Conservation (phyloP, 2,888 invertebrate genomes). For the Villa cingulata region DNA sequence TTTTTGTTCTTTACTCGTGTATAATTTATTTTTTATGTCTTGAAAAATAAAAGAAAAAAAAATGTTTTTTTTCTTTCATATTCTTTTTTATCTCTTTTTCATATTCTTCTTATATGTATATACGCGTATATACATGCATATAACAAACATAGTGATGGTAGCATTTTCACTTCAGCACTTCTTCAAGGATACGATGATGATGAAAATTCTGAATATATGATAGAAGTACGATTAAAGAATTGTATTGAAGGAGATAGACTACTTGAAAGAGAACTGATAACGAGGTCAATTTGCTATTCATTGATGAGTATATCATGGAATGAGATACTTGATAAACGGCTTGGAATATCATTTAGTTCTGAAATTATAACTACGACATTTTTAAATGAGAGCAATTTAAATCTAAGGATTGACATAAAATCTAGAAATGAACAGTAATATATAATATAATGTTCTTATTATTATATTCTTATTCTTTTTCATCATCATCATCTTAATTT, state of each 20-base stretch:
- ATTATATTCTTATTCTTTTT: no score
- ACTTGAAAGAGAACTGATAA: slow-evolving; percentile 18
- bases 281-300: slow-evolving; percentile 22
- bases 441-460: no score
- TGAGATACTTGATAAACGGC: slow-evolving; percentile 8
- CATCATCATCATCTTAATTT: no score
- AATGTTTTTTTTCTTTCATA: background rate
- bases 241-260: slow-evolving; percentile 14
- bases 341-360: slow-evolving; percentile 11
- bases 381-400: slow-evolving; percentile 7
- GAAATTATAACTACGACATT: slow-evolving; percentile 9
- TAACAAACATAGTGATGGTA: slow-evolving; percentile 13
- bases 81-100: slow-evolving; percentile 3
- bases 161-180: slow-evolving; percentile 20
- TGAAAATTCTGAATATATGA: slow-evolving; percentile 24
- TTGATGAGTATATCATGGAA: slow-evolving; percentile 19
- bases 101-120: background rate
- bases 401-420: slow-evolving; percentile 11
- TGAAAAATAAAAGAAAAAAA: no score
- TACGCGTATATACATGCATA: no score
- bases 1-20: no score
- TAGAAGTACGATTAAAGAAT: slow-evolving; percentile 26
- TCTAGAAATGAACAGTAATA: slow-evolving; percentile 9
- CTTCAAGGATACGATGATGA: slow-evolving; percentile 21
- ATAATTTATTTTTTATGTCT: no score